Evolutionary conservation across 2,113 vertebrate species (phyloP).

Genomic region (Caloenas nicobarica): DNA sequence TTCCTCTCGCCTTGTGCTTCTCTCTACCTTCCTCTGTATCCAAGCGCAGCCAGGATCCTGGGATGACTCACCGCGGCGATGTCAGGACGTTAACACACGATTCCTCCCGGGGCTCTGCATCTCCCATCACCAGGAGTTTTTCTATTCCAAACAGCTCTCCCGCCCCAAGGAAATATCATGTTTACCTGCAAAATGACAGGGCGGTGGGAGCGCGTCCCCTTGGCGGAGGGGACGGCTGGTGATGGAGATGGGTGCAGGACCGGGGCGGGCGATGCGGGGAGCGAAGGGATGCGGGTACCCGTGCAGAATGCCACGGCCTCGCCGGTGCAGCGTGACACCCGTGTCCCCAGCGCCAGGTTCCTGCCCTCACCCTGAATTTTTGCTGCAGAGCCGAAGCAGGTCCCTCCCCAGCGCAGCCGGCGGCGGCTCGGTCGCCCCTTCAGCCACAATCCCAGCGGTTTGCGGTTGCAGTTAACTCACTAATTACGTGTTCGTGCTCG

Average conservation of each 20-base stretch:
- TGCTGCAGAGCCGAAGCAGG: accelerated
- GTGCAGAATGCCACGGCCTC: accelerated
- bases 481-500: neutral
- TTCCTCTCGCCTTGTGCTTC: neutral
- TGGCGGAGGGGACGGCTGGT: too few relatives aligned
- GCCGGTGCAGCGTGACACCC: accelerated
- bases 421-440: neutral
- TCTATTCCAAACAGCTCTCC: neutral
- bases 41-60: neutral
- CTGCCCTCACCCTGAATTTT: accelerated
- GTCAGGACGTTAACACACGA: neutral
- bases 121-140: neutral
- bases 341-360: accelerated
- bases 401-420: accelerated
- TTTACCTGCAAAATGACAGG: neutral
- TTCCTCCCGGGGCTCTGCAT: neutral
- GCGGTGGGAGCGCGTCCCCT: neutral
- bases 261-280: accelerated
- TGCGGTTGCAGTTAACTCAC: neutral
- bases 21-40: neutral
- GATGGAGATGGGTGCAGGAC: neutral
- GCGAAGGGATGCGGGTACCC: accelerated
- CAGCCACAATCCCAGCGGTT: neutral
- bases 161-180: neutral
- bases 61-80: conserved; percentile 21